phyloP scores from a whole-genome alignment of 2,113 vertebrate genomes.

The Pelusios castaneus region DNA sequence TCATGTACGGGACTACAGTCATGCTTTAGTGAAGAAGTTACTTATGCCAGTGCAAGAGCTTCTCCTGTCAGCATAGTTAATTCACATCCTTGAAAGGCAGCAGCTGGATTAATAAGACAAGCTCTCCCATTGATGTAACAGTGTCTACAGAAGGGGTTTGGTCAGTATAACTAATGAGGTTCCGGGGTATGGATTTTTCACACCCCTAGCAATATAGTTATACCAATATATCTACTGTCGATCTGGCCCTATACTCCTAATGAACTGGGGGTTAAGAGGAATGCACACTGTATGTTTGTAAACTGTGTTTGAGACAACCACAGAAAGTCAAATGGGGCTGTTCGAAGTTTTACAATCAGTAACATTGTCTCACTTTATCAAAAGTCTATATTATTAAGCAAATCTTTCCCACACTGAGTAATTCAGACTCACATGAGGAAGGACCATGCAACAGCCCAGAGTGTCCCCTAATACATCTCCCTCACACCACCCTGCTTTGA shows the following conservation, averaged over 20 bases:
- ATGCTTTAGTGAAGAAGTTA: too few species aligned
- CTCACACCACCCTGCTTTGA: neutral
- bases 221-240: neutral
- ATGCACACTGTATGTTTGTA: accelerated
- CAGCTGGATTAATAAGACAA: too few species aligned
- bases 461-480: neutral
- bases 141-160: too few species aligned
- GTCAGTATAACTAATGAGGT: too few species aligned
- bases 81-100: too few species aligned
- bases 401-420: neutral
- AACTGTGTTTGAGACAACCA: neutral
- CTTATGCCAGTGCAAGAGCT: too few species aligned
- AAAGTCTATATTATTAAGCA: neutral
- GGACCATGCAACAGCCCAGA: neutral
- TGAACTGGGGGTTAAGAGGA: neutral
- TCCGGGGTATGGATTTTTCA: neutral
- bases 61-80: too few species aligned
- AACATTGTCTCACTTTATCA: neutral
- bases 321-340: neutral
- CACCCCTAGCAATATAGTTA: neutral
- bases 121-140: too few species aligned
- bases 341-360: neutral
- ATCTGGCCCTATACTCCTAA: neutral
- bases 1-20: neutral
- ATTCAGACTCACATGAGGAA: neutral